Conservation (phyloP, 1,140 invertebrate species). For the Linepithema humile region DNA sequence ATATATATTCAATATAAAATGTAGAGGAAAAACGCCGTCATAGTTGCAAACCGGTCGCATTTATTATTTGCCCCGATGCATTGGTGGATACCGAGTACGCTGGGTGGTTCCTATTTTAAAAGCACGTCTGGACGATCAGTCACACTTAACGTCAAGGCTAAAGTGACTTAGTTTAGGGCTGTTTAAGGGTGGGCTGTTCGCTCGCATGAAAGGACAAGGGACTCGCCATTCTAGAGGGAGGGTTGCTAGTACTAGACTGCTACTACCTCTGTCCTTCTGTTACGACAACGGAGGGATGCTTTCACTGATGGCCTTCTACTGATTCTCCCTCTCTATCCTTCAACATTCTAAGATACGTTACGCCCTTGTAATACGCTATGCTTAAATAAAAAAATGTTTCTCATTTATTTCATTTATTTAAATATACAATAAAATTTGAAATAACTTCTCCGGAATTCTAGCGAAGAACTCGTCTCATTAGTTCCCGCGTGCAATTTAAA, state of each 20-base stretch:
- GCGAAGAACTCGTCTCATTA: not conserved
- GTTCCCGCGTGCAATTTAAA: not conserved
- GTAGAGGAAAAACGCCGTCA: not conserved
- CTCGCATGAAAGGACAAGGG: slow-evolving; percentile 67
- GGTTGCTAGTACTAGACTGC: slow-evolving; percentile 38
- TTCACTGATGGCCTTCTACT: not conserved
- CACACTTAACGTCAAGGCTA: slow-evolving; percentile 75
- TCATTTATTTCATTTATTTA: not conserved
- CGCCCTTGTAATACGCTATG: not conserved
- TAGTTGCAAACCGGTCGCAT: not conserved
- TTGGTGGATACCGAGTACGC: not conserved
- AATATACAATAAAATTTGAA: not conserved
- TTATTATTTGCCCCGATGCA: slow-evolving; percentile 12
- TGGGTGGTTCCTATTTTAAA: slow-evolving; percentile 77
- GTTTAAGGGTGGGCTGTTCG: slow-evolving; percentile 72
- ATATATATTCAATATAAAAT: not conserved
- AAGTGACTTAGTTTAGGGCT: slow-evolving; percentile 80
- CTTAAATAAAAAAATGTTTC: too few relatives aligned
- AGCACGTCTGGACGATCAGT: slow-evolving; percentile 73
- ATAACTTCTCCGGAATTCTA: not conserved
- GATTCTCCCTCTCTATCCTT: not conserved
- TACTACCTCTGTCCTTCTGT: slow-evolving; percentile 57
- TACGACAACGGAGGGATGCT: slow-evolving; percentile 53
- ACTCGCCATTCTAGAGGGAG: slow-evolving; percentile 65
- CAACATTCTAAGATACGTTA: not conserved